Conservation (phyloP, 2,797 vertebrate genomes). For the Ambastaia sidthimunki region DNA sequence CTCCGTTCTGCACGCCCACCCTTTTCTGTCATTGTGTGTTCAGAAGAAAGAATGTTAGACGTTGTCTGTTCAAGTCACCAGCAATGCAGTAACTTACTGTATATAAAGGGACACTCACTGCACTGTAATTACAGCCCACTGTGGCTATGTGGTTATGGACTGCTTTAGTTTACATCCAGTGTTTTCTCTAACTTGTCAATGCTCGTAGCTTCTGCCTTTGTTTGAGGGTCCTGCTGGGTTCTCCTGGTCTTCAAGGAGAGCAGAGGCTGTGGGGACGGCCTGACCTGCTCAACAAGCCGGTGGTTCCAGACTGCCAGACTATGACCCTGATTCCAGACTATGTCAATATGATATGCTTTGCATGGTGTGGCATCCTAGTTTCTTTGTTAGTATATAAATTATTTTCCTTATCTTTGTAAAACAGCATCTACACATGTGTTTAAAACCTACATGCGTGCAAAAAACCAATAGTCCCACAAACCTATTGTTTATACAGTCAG, state of each 20-base stretch:
- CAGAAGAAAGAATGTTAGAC: slow-evolving; percentile 48
- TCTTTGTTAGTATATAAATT: neutral
- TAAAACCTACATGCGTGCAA: too few relatives aligned
- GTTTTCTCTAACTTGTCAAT: slow-evolving; percentile 40
- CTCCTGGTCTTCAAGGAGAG: slow-evolving; percentile 66
- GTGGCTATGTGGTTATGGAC: slow-evolving; percentile 66
- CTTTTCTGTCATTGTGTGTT: slow-evolving; percentile 52
- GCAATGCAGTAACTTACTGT: slow-evolving; percentile 28
- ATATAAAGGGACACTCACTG: slow-evolving; percentile 71
- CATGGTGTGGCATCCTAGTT: slow-evolving; percentile 33
- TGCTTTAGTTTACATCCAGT: slow-evolving; percentile 34
- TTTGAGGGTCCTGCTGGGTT: slow-evolving; percentile 57
- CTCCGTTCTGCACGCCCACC: slow-evolving; percentile 35
- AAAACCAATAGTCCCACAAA: too few relatives aligned
- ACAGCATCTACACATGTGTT: neutral
- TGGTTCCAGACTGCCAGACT: slow-evolving; percentile 56
- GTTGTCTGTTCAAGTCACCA: slow-evolving; percentile 59
- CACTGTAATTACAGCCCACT: slow-evolving; percentile 72
- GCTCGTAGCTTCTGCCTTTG: slow-evolving; percentile 33
- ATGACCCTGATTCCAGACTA: too few relatives aligned
- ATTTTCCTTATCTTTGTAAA: slow-evolving; percentile 14
- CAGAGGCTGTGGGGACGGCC: neutral
- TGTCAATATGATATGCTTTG: too few relatives aligned
- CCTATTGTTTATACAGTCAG: neutral
- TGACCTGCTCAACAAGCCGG: slow-evolving; percentile 63